phyloP scores from a whole-genome alignment of 2,888 invertebrate species.

The Amblyjoppa proteus region DNA sequence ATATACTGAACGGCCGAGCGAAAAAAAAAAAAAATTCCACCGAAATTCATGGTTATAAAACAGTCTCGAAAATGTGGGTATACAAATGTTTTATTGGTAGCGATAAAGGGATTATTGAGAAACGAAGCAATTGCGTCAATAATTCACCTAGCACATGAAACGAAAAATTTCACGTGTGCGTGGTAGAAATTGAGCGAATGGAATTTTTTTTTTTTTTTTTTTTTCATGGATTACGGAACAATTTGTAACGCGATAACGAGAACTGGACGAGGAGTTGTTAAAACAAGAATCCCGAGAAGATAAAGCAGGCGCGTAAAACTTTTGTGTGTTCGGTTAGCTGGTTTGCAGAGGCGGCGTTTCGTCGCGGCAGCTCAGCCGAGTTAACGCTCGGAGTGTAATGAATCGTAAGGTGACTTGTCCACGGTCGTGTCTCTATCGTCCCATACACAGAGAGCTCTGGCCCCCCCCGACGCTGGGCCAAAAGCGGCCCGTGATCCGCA shows the following conservation, averaged over 20 bases:
- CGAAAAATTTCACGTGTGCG: too few species aligned
- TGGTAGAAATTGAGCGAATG: too few species aligned
- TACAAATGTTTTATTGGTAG: too few species aligned
- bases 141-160: too few species aligned
- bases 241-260: not conserved
- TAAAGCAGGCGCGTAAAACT: not conserved
- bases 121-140: too few species aligned
- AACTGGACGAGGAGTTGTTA: not conserved
- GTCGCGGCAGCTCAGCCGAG: not conserved
- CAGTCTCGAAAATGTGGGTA: too few species aligned
- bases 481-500: constrained; percentile 66
- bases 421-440: constrained; percentile 28
- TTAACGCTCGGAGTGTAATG: constrained; percentile 50
- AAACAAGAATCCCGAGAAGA: not conserved
- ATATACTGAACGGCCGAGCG: too few species aligned
- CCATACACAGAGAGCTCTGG: constrained; percentile 60
- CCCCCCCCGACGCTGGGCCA: constrained; percentile 47
- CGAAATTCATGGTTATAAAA: not conserved
- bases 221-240: not conserved
- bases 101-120: too few species aligned
- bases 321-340: constrained; percentile 24
- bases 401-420: constrained; percentile 58
- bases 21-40: not conserved
- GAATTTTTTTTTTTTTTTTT: not conserved
- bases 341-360: constrained; percentile 38